These are phyloP conservation scores for Oceanites oceanicus DNA, from an alignment of 2,113 vertebrate genomes.

Conservation along the genomic window DNA sequence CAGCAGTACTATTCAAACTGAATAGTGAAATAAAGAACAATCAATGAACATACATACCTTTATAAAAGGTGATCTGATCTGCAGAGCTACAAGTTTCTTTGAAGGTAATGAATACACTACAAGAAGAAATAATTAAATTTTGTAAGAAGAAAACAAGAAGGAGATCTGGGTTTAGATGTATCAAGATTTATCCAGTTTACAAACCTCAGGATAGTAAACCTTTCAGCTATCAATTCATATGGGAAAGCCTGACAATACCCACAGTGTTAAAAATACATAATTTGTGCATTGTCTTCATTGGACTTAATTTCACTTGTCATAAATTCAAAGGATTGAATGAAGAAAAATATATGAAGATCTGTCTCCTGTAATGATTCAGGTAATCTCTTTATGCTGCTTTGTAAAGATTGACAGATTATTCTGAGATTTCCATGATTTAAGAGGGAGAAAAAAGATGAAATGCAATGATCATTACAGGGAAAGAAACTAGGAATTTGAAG, in stretches of 20 bases:
- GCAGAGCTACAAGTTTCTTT: constrained; percentile 86
- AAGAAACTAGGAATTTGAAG: background rate
- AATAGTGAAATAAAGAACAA: background rate
- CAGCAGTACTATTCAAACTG: background rate
- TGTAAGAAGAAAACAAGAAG: background rate
- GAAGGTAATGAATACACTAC: constrained; percentile 86
- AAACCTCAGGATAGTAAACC: background rate
- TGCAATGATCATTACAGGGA: background rate
- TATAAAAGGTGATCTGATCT: constrained; percentile 90
- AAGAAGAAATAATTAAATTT: constrained; percentile 26
- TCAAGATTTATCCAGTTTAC: background rate
- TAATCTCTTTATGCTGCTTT: background rate
- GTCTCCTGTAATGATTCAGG: background rate
- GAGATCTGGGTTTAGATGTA: background rate
- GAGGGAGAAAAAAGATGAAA: background rate
- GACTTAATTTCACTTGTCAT: background rate
- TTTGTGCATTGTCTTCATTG: background rate
- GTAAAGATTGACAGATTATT: background rate
- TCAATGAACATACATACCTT: constrained; percentile 77
- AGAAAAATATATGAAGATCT: background rate
- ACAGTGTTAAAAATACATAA: background rate
- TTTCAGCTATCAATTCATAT: background rate
- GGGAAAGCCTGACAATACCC: background rate
- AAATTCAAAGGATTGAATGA: background rate
- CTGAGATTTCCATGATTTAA: background rate